Percentiles rank a stretch among this genome's conserved stretches.
These are phyloP conservation scores for Entomobrya proxima DNA, from an alignment of 2,888 invertebrate species.

Conservation along the genomic window DNA sequence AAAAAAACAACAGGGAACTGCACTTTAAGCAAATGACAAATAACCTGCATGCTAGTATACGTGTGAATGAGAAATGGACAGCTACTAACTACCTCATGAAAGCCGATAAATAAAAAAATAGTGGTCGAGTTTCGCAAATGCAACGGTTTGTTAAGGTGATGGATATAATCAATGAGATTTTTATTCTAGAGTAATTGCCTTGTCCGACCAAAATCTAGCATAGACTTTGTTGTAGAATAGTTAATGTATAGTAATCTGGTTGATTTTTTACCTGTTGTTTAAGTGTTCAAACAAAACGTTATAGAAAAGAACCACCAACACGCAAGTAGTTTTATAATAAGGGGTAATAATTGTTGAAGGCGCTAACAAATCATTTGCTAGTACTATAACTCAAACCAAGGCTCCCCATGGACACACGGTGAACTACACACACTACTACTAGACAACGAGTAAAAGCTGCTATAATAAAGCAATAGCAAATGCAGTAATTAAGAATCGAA, in stretches of 20 bases:
- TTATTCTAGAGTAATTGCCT: too few relatives aligned
- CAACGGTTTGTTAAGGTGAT: too few relatives aligned
- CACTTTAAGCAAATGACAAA: conserved; percentile 24
- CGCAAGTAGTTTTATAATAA: conserved; percentile 18
- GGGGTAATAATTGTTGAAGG: conserved; percentile 31
- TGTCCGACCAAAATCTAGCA: too few relatives aligned
- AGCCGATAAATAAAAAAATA: not conserved
- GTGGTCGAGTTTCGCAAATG: not conserved
- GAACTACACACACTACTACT: too few relatives aligned
- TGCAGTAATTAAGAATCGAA: too few relatives aligned
- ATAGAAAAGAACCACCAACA: conserved; percentile 24
- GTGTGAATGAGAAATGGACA: not conserved
- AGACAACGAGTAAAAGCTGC: conserved; percentile 8
- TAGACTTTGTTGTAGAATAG: too few relatives aligned
- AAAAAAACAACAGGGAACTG: conserved; percentile 24
- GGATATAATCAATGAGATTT: too few relatives aligned
- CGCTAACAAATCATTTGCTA: conserved; percentile 58
- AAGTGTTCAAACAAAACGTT: not conserved
- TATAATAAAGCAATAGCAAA: too few relatives aligned
- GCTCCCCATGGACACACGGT: conserved; percentile 51
- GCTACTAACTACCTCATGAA: not conserved
- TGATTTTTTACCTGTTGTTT: conserved; percentile 12
- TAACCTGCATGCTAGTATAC: not conserved
- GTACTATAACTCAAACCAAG: conserved; percentile 42
- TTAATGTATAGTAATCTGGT: too few relatives aligned